Base-by-base conservation (phyloP, 37 sponge, comb jelly and placozoan genomes). In the Mnemiopsis leidyi region DNA sequence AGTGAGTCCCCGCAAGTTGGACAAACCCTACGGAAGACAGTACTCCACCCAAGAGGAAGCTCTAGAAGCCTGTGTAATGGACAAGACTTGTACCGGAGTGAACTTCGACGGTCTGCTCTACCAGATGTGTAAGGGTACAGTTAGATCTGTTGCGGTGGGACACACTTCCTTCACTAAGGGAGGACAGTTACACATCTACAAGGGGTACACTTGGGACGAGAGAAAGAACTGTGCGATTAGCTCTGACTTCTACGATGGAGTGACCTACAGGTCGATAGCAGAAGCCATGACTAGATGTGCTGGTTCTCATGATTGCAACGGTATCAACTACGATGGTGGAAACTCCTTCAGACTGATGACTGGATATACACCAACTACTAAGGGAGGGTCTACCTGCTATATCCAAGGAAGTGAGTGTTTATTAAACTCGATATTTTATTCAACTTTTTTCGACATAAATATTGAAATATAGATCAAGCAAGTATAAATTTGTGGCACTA, bases 371-470 rank as follows among this genome's bases (percentile, higher is more conserved):
- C 2, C 20, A 13, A 71, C 5, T 3, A 71, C 7, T 7, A 71
- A 71, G 20, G 30, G 3, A 7, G 75, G 75, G 2, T 71, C 26
- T 2, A n/a, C 5, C 5, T 71, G 75, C 20, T 71, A 28, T 5
- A 71, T 71, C 30, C 75, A 71, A 71, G 75, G 75, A 71, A 71
- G 75, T 71, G 20, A 71, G 75, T 71, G n/a, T 29, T 71, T 28
- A 71, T 5, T 25, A 23, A 71, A 29, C n/a, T 71, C 30, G 13
- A 48, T 48, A 48, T 48, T 48, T 48, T 5, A 48, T 5, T 5
- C 5, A 48, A 48, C 13, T 48, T 13, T 48, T 48, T 48, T 5
- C 5, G 61, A 48, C 61, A 48, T 48, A n/a, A n/a, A n/a, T n/a
- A n/a, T n/a, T n/a, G n/a, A n/a, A n/a, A n/a, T n/a, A n/a, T n/a